These are phyloP conservation scores for Neodiprion virginianus DNA, from an alignment of 1,140 invertebrate species.

Conservation along the genomic window DNA sequence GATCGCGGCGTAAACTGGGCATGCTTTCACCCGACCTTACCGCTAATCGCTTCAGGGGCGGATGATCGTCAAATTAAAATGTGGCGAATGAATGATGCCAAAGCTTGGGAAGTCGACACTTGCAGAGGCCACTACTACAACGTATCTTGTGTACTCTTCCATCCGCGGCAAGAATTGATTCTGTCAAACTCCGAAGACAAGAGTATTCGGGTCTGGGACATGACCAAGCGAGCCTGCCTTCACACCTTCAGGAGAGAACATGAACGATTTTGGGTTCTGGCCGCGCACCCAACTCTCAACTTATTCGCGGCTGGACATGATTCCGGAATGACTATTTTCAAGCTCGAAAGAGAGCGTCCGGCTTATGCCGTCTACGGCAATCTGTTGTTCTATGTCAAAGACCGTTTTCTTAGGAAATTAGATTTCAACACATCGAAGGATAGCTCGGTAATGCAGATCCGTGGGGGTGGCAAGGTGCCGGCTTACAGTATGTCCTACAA, in stretches of 20 bases:
- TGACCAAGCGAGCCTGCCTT: conserved; percentile 96
- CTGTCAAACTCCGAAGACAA: conserved; percentile 98
- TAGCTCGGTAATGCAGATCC: conserved; percentile 90
- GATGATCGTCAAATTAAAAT: conserved; percentile 98
- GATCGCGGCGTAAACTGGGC: conserved; percentile 99
- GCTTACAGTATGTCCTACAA: conserved; percentile 94
- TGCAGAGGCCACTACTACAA: conserved; percentile 99
- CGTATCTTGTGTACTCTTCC: conserved; percentile 97
- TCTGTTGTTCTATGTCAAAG: conserved; percentile 96
- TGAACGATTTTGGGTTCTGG: conserved; percentile 96
- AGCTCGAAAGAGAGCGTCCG: conserved; percentile 93
- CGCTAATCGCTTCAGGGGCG: conserved; percentile 95
- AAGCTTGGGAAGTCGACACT: conserved; percentile 99
- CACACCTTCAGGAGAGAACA: conserved; percentile 95
- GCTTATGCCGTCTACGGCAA: conserved; percentile 95
- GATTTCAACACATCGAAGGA: conserved; percentile 96
- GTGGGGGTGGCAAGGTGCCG: conserved; percentile 76
- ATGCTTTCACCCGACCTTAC: conserved; percentile 93
- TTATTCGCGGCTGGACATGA: conserved; percentile 96
- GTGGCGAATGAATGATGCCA: conserved; percentile 99
- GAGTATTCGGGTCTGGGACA: conserved; percentile 98
- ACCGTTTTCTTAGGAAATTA: conserved; percentile 86
- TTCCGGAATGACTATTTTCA: conserved; percentile 85
- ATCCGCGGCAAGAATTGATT: conserved; percentile 96
- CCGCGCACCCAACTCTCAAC: conserved; percentile 87